Evolutionary conservation across 2,888 invertebrate genomes (phyloP), one percentile per base, ranked within the genome.

Genomic region (Magallana nippona): DNA sequence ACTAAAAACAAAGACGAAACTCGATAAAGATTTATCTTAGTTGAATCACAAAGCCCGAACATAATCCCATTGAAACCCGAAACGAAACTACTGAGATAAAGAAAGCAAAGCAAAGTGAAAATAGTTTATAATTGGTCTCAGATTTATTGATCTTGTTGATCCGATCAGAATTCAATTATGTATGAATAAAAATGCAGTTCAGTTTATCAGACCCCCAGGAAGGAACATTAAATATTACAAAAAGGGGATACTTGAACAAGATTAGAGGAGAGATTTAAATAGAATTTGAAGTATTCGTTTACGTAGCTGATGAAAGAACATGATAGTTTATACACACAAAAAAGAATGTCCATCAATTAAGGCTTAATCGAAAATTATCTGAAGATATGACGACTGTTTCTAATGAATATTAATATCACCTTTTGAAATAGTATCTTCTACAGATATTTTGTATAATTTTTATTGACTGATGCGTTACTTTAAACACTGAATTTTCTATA

Each of bases 1-100:
- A 27, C 15, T 71, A 27, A 71, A 15, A 27, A 71, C 71, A 32
- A 32, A 71, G 22, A 27, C 71, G 13, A 32, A 71, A 71, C 32
- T 71, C 62, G 19, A 22, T 71, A 15, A 10, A 3, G 19, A 22
- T 32, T 71, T 27, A 71, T 71, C 71, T 71, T 27, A 27, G 27
- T 27, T 71, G 19, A 71, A 71, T 71, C 71, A 71, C 22, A 71
- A 71, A 71, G 27, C 22, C 32, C 15, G 71, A 32, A 71, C 27
- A 22, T 71, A 71, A 71, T 71, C 27, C 71, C 27, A 15, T 71
- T 71, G 71, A 71, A 71, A 71, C 71, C 22, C 71, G 32, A 71
- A 71, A 27, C 71, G 71, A 71, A 22, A 22, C 15, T 71, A 71
- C 32, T 71, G 1, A 71, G 71, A 71, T 71, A 71, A 71, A 71